phyloP scores from a whole-genome alignment of 2,888 invertebrate genomes.

The Drosophila nr. perissopoda region DNA sequence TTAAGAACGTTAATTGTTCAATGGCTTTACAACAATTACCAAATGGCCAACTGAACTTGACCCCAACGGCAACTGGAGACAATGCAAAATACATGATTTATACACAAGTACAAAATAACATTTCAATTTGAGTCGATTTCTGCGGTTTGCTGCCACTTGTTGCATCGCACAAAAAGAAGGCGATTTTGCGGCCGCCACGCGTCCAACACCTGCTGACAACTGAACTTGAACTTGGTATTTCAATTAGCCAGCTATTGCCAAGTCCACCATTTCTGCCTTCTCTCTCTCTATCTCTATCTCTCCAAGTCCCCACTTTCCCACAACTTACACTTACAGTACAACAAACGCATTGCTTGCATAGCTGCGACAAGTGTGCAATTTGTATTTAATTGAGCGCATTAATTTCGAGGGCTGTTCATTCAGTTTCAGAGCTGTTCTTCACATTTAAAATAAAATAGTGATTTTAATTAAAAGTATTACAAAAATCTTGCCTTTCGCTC shows the following conservation, averaged over 20 bases:
- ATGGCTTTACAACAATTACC: slow-evolving; percentile 63
- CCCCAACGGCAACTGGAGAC: slow-evolving; percentile 67
- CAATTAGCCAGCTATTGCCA: slow-evolving; percentile 21
- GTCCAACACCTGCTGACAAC: slow-evolving; percentile 61
- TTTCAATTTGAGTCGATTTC: slow-evolving; percentile 48
- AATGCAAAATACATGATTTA: slow-evolving; percentile 49
- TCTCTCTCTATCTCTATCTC: slow-evolving; percentile 12
- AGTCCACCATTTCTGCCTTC: not conserved
- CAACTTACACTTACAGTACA: slow-evolving; percentile 26
- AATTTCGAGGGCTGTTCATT: slow-evolving; percentile 47
- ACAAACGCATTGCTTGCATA: slow-evolving; percentile 71
- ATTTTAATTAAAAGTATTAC: not conserved
- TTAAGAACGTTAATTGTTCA: slow-evolving; percentile 67
- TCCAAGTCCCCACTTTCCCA: slow-evolving; percentile 9
- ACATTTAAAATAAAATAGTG: not conserved
- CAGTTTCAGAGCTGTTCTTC: not conserved
- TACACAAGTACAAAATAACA: slow-evolving; percentile 33
- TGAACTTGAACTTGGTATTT: slow-evolving; percentile 78
- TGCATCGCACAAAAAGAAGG: slow-evolving; percentile 55
- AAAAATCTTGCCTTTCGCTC: not conserved
- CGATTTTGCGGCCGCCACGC: slow-evolving; percentile 53
- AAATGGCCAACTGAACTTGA: slow-evolving; percentile 70
- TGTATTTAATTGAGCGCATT: slow-evolving; percentile 69
- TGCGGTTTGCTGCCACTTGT: slow-evolving; percentile 57
- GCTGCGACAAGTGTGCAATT: slow-evolving; percentile 73